A percentile compares a stretch with the other conserved stretches of the same genome.
Conservation (phyloP, 2,797 vertebrate genomes). For the Ceryle rudis region DNA sequence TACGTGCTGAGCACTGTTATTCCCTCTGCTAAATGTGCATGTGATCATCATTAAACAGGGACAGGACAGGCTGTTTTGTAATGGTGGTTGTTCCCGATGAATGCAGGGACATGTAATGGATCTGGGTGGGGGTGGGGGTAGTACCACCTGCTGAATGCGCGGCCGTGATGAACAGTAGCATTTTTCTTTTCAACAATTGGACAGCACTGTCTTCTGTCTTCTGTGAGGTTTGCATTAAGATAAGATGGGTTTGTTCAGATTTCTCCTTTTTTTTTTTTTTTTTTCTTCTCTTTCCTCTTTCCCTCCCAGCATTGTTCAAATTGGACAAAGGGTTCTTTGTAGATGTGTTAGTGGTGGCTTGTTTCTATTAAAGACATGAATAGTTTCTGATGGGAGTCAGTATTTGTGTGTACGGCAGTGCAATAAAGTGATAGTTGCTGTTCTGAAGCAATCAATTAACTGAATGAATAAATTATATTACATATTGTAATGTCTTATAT, state of each 20-base stretch:
- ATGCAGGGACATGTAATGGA: conserved; percentile 10
- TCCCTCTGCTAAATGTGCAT: not conserved
- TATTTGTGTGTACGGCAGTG: not conserved
- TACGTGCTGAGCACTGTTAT: not conserved
- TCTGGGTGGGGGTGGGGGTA: not conserved
- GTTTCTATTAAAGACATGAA: not conserved
- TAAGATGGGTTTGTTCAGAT: conserved; percentile 63
- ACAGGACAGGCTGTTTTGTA: not conserved
- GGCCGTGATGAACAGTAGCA: not conserved
- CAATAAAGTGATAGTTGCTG: not conserved
- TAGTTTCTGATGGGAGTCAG: not conserved
- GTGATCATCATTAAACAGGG: not conserved
- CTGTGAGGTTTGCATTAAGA: conserved; percentile 45
- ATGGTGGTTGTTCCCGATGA: not conserved
- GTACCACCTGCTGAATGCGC: not conserved
- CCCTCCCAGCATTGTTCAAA: not conserved
- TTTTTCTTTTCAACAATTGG: conserved; percentile 19
- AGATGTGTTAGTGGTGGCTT: not conserved
- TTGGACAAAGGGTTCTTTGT: conserved; percentile 54
- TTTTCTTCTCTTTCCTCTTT: not conserved
- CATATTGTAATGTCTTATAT: not conserved
- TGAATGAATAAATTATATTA: not conserved
- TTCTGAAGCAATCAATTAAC: not conserved
- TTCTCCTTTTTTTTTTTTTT: not conserved
- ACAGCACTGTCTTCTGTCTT: conserved; percentile 20